Percentiles rank a stretch among this genome's conserved stretches.
Evolutionary conservation across 2,888 invertebrate species (phyloP).

Genomic region (Eristalis arbustorum): DNA sequence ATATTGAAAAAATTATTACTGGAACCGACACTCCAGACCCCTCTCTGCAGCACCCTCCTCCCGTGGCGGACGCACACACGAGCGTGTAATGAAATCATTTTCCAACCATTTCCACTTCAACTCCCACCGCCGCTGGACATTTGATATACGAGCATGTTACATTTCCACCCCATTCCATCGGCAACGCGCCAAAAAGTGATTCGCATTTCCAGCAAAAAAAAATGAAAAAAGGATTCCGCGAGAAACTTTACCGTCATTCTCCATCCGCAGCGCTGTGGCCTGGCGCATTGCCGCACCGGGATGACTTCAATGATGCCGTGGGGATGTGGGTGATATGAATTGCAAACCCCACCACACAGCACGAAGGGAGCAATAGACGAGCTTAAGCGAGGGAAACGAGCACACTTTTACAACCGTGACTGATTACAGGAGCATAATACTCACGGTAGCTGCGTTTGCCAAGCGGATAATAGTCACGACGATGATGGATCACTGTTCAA

Average conservation of each 20-base stretch:
- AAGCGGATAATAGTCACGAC: constrained; percentile 5
- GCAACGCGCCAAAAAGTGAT: not conserved
- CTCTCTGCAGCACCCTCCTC: too few relatives aligned
- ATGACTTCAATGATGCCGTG: not conserved
- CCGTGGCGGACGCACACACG: not conserved
- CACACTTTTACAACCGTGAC: constrained; percentile 33
- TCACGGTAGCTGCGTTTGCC: not conserved
- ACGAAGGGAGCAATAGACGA: constrained; percentile 10
- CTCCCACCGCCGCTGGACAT: constrained; percentile 1
- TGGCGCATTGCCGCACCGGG: not conserved
- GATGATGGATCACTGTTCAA: not conserved
- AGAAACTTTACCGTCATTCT: constrained; percentile 1
- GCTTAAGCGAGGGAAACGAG: constrained; percentile 23
- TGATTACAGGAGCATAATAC: constrained; percentile 1
- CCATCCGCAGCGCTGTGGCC: not conserved
- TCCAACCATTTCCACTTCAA: not conserved
- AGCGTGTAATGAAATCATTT: constrained; percentile 17
- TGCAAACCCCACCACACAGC: not conserved
- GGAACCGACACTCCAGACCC: not conserved
- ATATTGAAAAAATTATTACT: not conserved
- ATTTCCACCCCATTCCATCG: not conserved
- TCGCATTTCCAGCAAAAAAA: too few relatives aligned
- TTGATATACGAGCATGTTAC: not conserved
- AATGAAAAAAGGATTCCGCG: not conserved
- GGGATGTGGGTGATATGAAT: not conserved